These are phyloP conservation scores for Nothocercus julius DNA, from an alignment of 2,113 vertebrate species.

Conservation along the genomic window DNA sequence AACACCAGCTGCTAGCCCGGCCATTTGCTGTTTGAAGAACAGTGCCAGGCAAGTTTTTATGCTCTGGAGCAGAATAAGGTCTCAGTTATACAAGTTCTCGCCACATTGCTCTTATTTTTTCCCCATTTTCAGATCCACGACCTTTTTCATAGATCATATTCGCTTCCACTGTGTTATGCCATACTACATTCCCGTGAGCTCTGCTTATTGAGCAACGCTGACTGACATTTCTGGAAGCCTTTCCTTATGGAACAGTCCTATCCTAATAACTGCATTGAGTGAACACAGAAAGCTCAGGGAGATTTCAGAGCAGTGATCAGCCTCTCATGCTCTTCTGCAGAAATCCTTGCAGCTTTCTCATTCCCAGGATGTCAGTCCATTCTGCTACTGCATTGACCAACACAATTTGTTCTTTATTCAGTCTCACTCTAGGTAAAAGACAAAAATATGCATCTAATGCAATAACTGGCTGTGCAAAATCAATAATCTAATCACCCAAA, in stretches of 20 bases:
- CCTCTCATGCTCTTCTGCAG: background rate
- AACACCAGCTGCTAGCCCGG: background rate
- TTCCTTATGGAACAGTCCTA: constrained; percentile 5
- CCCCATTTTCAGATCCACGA: background rate
- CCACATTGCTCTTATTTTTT: background rate
- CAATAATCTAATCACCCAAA: background rate
- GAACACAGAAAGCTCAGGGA: background rate
- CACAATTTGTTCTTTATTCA: background rate
- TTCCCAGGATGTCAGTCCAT: background rate
- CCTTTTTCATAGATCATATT: background rate
- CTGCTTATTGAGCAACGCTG: constrained; percentile 35
- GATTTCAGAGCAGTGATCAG: constrained; percentile 1
- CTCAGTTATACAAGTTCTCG: background rate
- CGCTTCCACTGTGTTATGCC: background rate
- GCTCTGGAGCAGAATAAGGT: background rate
- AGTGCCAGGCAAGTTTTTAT: background rate
- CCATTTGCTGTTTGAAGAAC: background rate
- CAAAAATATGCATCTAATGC: background rate
- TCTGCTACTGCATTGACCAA: constrained; percentile 1
- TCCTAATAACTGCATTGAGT: constrained; percentile 21
- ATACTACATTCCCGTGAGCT: background rate
- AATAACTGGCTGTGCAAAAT: background rate
- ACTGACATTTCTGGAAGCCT: constrained; percentile 53
- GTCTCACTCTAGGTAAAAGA: background rate
- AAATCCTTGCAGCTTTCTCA: background rate